These are phyloP conservation scores for Acrocephalus arundinaceus DNA, from an alignment of 2,113 vertebrate genomes.

Conservation along the genomic window DNA sequence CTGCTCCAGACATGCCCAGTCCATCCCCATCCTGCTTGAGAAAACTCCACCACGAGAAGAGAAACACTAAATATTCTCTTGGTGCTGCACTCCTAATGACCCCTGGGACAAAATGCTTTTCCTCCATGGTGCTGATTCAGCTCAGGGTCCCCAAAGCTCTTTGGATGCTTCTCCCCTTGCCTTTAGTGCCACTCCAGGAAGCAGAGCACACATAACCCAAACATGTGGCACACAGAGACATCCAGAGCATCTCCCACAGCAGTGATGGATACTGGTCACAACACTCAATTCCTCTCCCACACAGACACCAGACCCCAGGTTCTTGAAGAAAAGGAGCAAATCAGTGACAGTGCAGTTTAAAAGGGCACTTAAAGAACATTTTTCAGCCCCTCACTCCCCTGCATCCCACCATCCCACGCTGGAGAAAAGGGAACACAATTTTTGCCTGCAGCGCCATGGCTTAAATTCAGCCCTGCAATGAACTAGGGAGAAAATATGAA, in stretches of 20 bases:
- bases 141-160: not conserved
- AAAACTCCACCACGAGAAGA: not conserved
- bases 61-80: not conserved
- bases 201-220: not conserved
- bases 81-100: not conserved
- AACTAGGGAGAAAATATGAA: slow-evolving; percentile 30
- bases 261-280: not conserved
- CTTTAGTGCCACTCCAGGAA: not conserved
- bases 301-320: not conserved
- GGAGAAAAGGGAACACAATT: not conserved
- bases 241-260: not conserved
- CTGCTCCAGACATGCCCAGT: not conserved
- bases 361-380: not conserved
- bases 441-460: not conserved
- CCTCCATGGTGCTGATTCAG: not conserved
- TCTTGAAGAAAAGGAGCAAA: not conserved
- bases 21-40: not conserved
- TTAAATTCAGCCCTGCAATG: not conserved
- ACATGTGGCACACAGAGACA: accelerated
- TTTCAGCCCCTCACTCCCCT: not conserved
- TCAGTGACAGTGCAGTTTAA: not conserved
- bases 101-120: not conserved
- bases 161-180: not conserved
- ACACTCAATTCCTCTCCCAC: not conserved
- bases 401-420: accelerated